Evolutionary conservation across 2,888 invertebrate species (phyloP).

Genomic region (Loripinus fragilis): DNA sequence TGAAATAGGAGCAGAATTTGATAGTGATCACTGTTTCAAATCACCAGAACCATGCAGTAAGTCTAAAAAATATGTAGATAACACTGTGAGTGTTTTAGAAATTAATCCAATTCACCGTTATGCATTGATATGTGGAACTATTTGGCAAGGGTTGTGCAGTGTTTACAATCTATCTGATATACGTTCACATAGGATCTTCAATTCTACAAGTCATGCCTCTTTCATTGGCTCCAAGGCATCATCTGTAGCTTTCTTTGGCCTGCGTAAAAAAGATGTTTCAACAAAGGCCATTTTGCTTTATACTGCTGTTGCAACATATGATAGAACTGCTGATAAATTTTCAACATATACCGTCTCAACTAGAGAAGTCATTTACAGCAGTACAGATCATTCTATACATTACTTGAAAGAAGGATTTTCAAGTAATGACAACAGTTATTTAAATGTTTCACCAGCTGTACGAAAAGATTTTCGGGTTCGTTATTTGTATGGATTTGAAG

Average conservation of each 20-base stretch:
- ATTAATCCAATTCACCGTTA: slow-evolving; percentile 44
- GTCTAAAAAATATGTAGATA: slow-evolving; percentile 14
- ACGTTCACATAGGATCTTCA: slow-evolving; percentile 14
- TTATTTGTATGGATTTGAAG: slow-evolving; percentile 58
- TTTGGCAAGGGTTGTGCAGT: slow-evolving; percentile 49
- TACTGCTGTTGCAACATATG: slow-evolving; percentile 52
- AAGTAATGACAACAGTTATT: slow-evolving; percentile 26
- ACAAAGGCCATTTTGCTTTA: slow-evolving; percentile 39
- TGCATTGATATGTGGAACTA: slow-evolving; percentile 51
- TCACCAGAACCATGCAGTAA: slow-evolving; percentile 21
- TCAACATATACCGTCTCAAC: slow-evolving; percentile 53
- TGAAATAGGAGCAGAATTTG: slow-evolving; percentile 33
- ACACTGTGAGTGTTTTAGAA: slow-evolving; percentile 41
- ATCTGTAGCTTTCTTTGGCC: slow-evolving; percentile 49
- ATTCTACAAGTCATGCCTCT: slow-evolving; percentile 45
- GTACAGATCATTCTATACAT: slow-evolving; percentile 22
- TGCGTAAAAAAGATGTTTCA: slow-evolving; percentile 20
- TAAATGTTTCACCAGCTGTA: slow-evolving; percentile 32
- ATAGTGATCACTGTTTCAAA: slow-evolving; percentile 45
- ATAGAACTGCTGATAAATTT: slow-evolving; percentile 41
- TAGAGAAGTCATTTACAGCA: slow-evolving; percentile 34
- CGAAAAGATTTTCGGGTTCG: slow-evolving; percentile 35
- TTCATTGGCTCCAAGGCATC: slow-evolving; percentile 53
- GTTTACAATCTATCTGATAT: slow-evolving; percentile 44
- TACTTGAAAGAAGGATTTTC: slow-evolving; percentile 35